phyloP scores from a whole-genome alignment of 2,113 vertebrate genomes.

The Oryzias melastigma region DNA sequence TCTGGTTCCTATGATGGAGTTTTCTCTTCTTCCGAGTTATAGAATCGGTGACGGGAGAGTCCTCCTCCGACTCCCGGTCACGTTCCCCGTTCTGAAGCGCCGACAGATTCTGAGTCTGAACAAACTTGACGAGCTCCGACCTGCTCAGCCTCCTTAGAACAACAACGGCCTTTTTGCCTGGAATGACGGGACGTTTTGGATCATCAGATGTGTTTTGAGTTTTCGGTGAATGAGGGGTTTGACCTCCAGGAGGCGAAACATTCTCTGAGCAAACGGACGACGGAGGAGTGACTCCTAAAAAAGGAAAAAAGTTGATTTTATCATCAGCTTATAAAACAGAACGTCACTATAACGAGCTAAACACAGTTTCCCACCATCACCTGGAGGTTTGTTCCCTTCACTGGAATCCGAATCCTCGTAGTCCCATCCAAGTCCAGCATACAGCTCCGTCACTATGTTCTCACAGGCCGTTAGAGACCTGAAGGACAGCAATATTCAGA shows the following conservation, averaged over 20 bases:
- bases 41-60: background rate
- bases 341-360: background rate
- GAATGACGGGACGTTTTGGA: fast-evolving
- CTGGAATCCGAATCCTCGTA: slow-evolving; percentile 63
- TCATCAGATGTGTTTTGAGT: background rate
- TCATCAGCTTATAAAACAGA: no score
- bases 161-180: slow-evolving; percentile 21
- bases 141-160: slow-evolving; percentile 30
- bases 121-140: background rate
- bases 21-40: slow-evolving; percentile 19
- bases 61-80: background rate
- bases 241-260: no score
- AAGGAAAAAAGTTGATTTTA: background rate
- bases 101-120: fast-evolving
- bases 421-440: slow-evolving; percentile 61
- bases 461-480: slow-evolving; percentile 69
- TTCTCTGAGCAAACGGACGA: background rate
- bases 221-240: no score
- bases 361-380: slow-evolving; percentile 19
- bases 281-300: slow-evolving; percentile 20
- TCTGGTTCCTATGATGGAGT: background rate
- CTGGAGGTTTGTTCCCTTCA: background rate
- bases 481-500: slow-evolving; percentile 7
- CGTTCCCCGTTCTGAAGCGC: fast-evolving
- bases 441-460: slow-evolving; percentile 57